Evolutionary conservation across 1,140 invertebrate species (phyloP), one percentile per base, ranked within the genome.

Genomic region (Eciton burchellii): DNA sequence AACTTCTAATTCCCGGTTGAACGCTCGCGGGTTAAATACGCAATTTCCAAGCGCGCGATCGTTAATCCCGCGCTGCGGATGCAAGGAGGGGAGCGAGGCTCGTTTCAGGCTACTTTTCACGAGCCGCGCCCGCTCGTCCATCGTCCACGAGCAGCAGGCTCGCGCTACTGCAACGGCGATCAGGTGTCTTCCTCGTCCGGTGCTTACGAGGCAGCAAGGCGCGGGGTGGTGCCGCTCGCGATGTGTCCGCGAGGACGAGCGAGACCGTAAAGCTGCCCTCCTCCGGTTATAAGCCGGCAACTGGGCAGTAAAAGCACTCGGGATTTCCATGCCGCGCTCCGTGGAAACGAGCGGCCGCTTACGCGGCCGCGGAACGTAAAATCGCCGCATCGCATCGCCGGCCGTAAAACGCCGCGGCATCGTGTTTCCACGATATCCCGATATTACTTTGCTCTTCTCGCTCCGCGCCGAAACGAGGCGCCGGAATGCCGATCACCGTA

Each of bases 211-310:
- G 72, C 72, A 47, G 47, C 35, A 68, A 56, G 21, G 57, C 57
- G 88, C 81, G 87, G 71, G 86, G 87, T 83, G 76, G 83, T 71
- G 59, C 56, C 11, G 59, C 41, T 59, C 54, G 19, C 52, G 74
- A 19, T 35, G 35, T 14, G 35, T 8, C 14, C 43, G 57, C 81
- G 35, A 16, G 63, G 62, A 63, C 21, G 16, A 87, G 73, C 83
- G 87, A 83, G 86, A 85, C 87, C 92, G 91, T 93, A 93, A 93
- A 93, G 88, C 90, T 92, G 91, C 89, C 85, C 85, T 89, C 83
- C 89, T 90, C 87, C 89, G 88, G 89, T 83, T 82, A 76, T 35
- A 35, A 35, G 57, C 14, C 82, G 81, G 86, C 86, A 87, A 77
- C 74, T 35, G 74, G 73, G 88, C 74, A 90, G 89, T 91, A 90